These are phyloP conservation scores for Loripinus fragilis DNA, from an alignment of 2,888 invertebrate species.

Conservation along the genomic window DNA sequence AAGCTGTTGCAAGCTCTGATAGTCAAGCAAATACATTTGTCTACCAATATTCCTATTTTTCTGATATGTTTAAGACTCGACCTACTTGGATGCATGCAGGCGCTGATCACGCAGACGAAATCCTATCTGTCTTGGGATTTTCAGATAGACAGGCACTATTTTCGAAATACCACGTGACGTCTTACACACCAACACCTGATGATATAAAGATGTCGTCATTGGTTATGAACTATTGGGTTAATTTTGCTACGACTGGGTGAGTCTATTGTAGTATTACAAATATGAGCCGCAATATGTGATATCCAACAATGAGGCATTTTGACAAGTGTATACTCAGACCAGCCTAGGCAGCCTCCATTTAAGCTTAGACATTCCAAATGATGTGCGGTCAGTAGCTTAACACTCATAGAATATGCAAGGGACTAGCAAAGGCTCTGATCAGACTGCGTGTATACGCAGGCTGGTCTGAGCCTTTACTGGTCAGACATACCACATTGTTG, in stretches of 20 bases:
- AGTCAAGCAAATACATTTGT: neutral
- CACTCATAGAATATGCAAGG: too few relatives aligned
- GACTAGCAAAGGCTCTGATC: too few relatives aligned
- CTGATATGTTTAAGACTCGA: neutral
- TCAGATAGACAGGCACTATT: neutral
- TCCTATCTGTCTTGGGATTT: neutral
- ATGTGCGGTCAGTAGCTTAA: too few relatives aligned
- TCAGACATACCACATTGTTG: too few relatives aligned
- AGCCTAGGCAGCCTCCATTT: too few relatives aligned
- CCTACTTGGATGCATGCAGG: neutral
- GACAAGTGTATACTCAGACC: too few relatives aligned
- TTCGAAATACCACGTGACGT: slow-evolving; percentile 1
- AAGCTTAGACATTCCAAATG: too few relatives aligned
- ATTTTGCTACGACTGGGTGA: neutral
- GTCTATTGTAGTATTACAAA: too few relatives aligned
- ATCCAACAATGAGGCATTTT: too few relatives aligned
- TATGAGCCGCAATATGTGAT: too few relatives aligned
- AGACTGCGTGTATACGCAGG: too few relatives aligned
- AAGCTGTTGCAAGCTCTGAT: neutral
- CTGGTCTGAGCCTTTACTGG: too few relatives aligned
- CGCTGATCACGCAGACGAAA: neutral
- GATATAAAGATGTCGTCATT: neutral
- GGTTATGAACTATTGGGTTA: neutral
- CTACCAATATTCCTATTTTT: neutral
- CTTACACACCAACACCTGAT: neutral